phyloP scores from a whole-genome alignment of 2,113 vertebrate species.

The Tricholaema leucomelas region DNA sequence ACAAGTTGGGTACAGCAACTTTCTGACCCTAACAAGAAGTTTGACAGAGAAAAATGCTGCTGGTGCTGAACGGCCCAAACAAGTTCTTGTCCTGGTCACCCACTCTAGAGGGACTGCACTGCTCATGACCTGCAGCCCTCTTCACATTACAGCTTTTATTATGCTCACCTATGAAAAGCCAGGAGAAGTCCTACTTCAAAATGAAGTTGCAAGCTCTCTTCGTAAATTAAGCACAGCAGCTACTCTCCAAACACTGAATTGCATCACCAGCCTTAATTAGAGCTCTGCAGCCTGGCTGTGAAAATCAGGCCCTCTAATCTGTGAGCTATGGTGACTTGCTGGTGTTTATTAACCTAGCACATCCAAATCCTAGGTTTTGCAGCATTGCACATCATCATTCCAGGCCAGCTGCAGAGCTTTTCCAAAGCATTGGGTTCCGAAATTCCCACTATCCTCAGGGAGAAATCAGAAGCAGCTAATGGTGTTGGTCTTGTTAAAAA shows the following conservation, averaged over 20 bases:
- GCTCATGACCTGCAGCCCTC: rapidly evolving
- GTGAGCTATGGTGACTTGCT: conserved; percentile 25
- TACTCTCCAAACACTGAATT: conserved; percentile 9
- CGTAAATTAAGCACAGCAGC: conserved; percentile 21
- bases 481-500: background rate
- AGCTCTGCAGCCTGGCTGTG: conserved; percentile 16
- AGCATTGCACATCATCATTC: background rate
- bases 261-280: conserved; percentile 59
- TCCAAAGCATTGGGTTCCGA: background rate
- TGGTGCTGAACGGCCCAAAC: rapidly evolving
- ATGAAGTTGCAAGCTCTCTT: background rate
- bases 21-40: background rate
- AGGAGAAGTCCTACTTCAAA: background rate
- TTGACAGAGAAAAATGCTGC: background rate
- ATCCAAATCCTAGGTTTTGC: conserved; percentile 14
- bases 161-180: background rate
- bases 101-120: background rate
- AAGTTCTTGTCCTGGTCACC: background rate
- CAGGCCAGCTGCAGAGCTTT: background rate
- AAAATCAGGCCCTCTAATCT: conserved; percentile 62
- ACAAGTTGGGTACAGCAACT: rapidly evolving
- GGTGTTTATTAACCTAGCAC: background rate
- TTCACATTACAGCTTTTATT: rapidly evolving
- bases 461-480: background rate
- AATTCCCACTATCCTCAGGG: background rate